Base-by-base conservation (phyloP, 2,888 invertebrate genomes). In the Caenorhabditis sp. region DNA sequence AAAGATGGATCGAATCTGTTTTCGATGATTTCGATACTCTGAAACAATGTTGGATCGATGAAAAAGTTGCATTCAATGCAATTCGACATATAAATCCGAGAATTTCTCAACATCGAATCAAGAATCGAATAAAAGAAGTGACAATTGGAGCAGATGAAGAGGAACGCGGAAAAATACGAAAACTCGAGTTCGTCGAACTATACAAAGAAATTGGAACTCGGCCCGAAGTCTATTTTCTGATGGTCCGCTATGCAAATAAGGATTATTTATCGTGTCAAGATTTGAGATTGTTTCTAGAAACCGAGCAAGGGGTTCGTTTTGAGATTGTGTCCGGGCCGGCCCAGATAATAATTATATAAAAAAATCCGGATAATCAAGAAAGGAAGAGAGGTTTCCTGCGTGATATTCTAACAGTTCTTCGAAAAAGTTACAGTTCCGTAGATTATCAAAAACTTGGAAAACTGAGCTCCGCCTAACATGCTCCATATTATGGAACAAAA, bases 191-290 rank as follows among this genome's bases (percentile, higher is more conserved):
- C 84, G 88, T 91, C 50, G 89, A 89, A 57, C 87, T 91, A 61
- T 91, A 90, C 85, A 91, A 91, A 50, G 91, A 91, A 83, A 88
- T 91, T 14, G 89, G 91, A n/a, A 91, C 91, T 1, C 85, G 91
- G 75, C 91, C 91, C n/a, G 91, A 91, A 73, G 76, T 91, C 27
- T 91, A 91, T 82, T 91, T 91, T 85, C 88, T 91, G 49, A 88
- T 91, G 84, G 90, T 91, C 66, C 88, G 91, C 81, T 91, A 90
- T 86, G 89, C 91, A 60, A 90, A 90, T 84, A 90, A 91, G 82
- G 91, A 91, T 84, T 91, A 90, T 83, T 87, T 91, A 83, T 89
- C 89, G 4, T 88, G 89, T 31, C 91, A 91, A 78, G 91, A 91
- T 82, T 86, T 91, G 74, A 88, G 90, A 72, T 84, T 91, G 63